Evolutionary conservation across 2,888 invertebrate species (phyloP).

Genomic region (Gerris lacustris): DNA sequence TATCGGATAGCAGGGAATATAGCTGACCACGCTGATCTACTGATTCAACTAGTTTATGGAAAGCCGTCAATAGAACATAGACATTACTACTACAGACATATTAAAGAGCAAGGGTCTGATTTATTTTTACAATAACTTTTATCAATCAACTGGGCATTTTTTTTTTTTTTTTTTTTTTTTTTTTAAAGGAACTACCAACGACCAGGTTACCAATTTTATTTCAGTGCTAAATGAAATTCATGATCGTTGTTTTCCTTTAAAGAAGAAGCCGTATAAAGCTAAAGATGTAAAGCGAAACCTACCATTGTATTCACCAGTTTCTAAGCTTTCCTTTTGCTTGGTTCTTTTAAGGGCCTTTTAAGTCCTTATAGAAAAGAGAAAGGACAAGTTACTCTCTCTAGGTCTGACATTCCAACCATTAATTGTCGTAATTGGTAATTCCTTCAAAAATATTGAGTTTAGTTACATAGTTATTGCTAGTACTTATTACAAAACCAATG

Average conservation of each 20-base stretch:
- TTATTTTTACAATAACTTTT: background rate
- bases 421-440: too few species aligned
- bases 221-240: background rate
- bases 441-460: too few species aligned
- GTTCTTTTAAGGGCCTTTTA: too few species aligned
- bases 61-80: background rate
- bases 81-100: background rate
- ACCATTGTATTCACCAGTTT: background rate
- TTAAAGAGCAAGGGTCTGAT: background rate
- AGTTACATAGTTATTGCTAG: too few species aligned
- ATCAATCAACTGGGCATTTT: background rate
- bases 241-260: background rate
- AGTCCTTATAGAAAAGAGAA: too few species aligned
- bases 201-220: background rate
- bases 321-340: too few species aligned
- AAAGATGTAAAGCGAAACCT: background rate
- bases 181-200: background rate
- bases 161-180: too few species aligned
- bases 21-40: background rate
- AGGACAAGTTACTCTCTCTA: too few species aligned
- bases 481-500: too few species aligned
- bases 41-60: background rate
- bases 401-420: too few species aligned
- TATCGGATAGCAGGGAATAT: background rate
- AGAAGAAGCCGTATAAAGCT: background rate